Percentiles rank a stretch among this genome's conserved stretches.
Conservation (phyloP, 2,888 invertebrate genomes). For the Callyntrura sp. region DNA sequence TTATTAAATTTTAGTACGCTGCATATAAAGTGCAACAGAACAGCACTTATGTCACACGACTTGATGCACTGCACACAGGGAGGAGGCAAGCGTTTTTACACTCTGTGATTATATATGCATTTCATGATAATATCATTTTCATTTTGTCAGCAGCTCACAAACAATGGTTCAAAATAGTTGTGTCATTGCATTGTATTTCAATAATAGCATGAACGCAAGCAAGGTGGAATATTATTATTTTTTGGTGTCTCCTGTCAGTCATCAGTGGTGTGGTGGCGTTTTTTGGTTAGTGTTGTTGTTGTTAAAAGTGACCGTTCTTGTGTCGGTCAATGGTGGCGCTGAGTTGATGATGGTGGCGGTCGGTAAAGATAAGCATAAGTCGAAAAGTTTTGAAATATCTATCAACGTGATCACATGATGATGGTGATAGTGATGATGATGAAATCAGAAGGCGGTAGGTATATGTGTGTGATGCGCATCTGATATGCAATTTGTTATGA, state of each 20-base stretch:
- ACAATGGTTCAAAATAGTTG: slow-evolving; percentile 39
- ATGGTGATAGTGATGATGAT: not conserved
- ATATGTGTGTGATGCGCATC: slow-evolving; percentile 19
- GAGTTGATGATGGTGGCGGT: not conserved
- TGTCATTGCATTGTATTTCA: slow-evolving; percentile 48
- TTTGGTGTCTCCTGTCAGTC: slow-evolving; percentile 26
- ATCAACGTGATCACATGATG: not conserved
- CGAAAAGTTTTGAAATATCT: slow-evolving; percentile 12
- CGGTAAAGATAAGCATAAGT: slow-evolving; percentile 29
- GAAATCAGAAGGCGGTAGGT: slow-evolving; percentile 3
- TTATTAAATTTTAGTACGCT: not conserved
- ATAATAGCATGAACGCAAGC: not conserved
- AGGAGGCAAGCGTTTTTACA: not conserved
- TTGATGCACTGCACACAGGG: not conserved
- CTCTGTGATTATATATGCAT: not conserved
- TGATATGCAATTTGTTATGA: not conserved
- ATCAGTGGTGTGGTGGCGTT: not conserved
- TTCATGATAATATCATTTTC: slow-evolving; percentile 1
- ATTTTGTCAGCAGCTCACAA: not conserved
- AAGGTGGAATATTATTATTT: not conserved
- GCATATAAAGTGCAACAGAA: not conserved
- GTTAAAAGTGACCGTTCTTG: not conserved
- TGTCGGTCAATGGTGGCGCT: not conserved
- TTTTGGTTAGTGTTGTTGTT: not conserved
- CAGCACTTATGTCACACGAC: not conserved